Evolutionary conservation across 2,797 vertebrate genomes (phyloP), one percentile per base, ranked within the genome.

Genomic region (Echiichthys vipera): DNA sequence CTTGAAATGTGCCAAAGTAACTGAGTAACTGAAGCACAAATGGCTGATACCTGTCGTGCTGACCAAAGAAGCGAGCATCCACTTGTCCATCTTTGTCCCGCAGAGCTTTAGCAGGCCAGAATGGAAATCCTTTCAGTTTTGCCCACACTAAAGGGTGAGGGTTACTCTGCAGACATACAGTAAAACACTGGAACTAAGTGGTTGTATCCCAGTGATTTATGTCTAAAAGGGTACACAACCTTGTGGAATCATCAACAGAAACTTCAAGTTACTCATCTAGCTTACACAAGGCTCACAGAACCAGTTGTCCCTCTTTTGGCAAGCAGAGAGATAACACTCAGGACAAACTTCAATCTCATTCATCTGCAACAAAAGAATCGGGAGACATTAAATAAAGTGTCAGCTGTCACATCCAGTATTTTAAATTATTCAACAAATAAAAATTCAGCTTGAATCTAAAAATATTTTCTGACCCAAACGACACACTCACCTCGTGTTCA

Each of bases 201-300:
- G 25, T 42, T 53, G 39, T 62, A 49, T 55, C 71, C 50, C 22
- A 59, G 47, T 51, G 65, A 66, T 46, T 6, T 37, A 36, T 58
- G 43, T 65, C 71, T 39, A 14, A 81, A 80, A 46, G 27, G 54
- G 20, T 53, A 46, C 47, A 76, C 30, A 80, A 70, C 53, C 22
- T 22, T 56, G 29, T 32, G 32, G 42, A 59, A 53, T 71, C 55
- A 77, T 57, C 6, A 70, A 63, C 55, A 82, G 42, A 77, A 72
- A 78, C 56, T 22, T 63, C 25, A 57, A 67, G 62, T 65, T 59
- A 71, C 34, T 71, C 49, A 73, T 55, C 55, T 46, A 50, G 95
- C 98, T 98, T 96, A 99, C 98, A 95, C 98, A 99, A 89, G 98
- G 98, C 91, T 99, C 98, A 93, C 98, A 99, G 95, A 99, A 99